Conservation (phyloP, 1,140 invertebrate species). For the Zaprionus lachaisei region DNA sequence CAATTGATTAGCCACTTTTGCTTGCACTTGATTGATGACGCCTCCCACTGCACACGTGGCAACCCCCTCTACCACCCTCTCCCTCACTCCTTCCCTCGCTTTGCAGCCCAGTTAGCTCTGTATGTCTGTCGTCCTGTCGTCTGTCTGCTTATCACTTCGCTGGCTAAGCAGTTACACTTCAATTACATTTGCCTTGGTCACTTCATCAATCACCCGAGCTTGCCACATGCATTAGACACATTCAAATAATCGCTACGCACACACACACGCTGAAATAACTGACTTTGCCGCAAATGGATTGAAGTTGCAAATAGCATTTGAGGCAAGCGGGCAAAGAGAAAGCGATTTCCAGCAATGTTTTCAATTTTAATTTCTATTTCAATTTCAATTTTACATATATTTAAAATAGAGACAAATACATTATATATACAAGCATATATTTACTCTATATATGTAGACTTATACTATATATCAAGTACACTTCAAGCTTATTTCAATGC, state of each 20-base stretch:
- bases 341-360: not conserved
- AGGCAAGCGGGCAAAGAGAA: no score
- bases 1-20: constrained; percentile 43
- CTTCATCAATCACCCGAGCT: not conserved
- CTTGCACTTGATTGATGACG: constrained; percentile 45
- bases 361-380: not conserved
- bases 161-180: constrained; percentile 9
- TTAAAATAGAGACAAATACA: not conserved
- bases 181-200: constrained; percentile 11
- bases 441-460: no score
- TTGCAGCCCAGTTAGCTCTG: not conserved
- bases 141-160: not conserved
- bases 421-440: not conserved
- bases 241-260: not conserved
- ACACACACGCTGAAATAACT: not conserved
- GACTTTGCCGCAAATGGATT: not conserved
- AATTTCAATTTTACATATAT: not conserved
- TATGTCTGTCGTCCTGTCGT: not conserved
- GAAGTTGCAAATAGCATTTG: not conserved
- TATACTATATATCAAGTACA: not conserved
- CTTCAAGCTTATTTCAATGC: not conserved
- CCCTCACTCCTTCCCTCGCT: not conserved
- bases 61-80: not conserved
- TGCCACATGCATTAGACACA: not conserved
- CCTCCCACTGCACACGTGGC: constrained; percentile 30